Evolutionary conservation across 2,888 invertebrate species (phyloP).

Genomic region (Hirtodrosophila trivittata): DNA sequence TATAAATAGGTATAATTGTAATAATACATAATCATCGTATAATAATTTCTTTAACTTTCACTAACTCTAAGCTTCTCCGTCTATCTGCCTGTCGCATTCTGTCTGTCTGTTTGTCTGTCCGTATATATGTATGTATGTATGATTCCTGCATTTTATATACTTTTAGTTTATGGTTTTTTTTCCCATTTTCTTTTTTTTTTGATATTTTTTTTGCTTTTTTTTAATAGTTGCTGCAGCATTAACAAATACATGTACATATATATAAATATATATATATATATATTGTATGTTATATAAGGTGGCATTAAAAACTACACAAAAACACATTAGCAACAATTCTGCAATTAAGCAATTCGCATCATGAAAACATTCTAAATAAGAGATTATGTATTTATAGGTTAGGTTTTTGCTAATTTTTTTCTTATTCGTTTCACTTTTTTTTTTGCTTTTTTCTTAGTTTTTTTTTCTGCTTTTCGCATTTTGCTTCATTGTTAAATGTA

Average conservation of each 20-base stretch:
- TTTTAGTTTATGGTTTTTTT: background rate
- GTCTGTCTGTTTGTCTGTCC: background rate
- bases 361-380: conserved; percentile 43
- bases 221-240: conserved; percentile 32
- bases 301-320: conserved; percentile 65
- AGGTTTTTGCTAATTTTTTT: background rate
- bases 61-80: conserved; percentile 18
- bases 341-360: conserved; percentile 37
- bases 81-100: too few relatives aligned
- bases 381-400: conserved; percentile 39
- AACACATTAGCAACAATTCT: conserved; percentile 72
- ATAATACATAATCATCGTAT: conserved; percentile 16
- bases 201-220: conserved; percentile 17
- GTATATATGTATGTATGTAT: conserved; percentile 16
- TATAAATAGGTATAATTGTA: conserved; percentile 13
- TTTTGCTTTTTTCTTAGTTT: too few relatives aligned
- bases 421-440: too few relatives aligned
- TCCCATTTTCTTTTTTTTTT: background rate
- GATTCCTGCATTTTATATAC: conserved; percentile 1
- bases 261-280: conserved; percentile 18
- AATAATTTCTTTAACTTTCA: conserved; percentile 21
- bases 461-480: conserved; percentile 21
- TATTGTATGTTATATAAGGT: conserved; percentile 27
- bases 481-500: conserved; percentile 30
- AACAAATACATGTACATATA: conserved; percentile 33